A percentile compares a stretch with the other conserved stretches of the same genome.
Conservation (phyloP, 2,797 vertebrate species). For the Danionella dracula region DNA sequence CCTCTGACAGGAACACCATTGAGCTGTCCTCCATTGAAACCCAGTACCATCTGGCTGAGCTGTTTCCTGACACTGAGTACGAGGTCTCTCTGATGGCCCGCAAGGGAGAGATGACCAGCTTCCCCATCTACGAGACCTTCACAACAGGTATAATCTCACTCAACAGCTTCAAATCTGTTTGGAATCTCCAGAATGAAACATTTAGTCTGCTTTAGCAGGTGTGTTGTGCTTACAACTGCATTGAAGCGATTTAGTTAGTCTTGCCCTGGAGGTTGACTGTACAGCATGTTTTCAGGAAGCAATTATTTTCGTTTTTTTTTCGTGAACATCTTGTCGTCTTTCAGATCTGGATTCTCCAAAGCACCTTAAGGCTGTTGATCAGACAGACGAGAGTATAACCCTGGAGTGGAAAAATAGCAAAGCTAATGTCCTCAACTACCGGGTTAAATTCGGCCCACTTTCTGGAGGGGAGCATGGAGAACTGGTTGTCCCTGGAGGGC, state of each 20-base stretch:
- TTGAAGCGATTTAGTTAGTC: slow-evolving; percentile 5
- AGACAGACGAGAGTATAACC: slow-evolving; percentile 89
- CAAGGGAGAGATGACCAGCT: slow-evolving; percentile 75
- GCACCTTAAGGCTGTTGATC: slow-evolving; percentile 76
- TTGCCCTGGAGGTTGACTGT: not conserved
- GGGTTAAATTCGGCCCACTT: slow-evolving; percentile 91
- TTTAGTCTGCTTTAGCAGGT: not conserved
- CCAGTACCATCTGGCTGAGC: slow-evolving; percentile 83
- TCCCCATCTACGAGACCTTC: slow-evolving; percentile 78
- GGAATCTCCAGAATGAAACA: not conserved
- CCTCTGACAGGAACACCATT: slow-evolving; percentile 72
- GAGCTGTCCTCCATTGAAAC: slow-evolving; percentile 81
- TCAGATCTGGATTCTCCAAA: slow-evolving; percentile 88
- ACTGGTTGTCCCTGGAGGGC: slow-evolving; percentile 75
- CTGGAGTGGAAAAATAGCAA: slow-evolving; percentile 90
- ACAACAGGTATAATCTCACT: slow-evolving; percentile 75
- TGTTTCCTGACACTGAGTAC: slow-evolving; percentile 86
- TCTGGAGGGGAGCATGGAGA: slow-evolving; percentile 90
- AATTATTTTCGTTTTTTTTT: slow-evolving; percentile 1
- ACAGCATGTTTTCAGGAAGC: not conserved
- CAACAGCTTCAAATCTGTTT: not conserved
- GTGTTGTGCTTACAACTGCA: not conserved
- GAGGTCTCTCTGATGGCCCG: slow-evolving; percentile 80
- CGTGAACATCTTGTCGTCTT: slow-evolving; percentile 27
- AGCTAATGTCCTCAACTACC: slow-evolving; percentile 77